Evolutionary conservation across 1,140 invertebrate genomes (phyloP).

Genomic region (Paraescarpia echinospica): DNA sequence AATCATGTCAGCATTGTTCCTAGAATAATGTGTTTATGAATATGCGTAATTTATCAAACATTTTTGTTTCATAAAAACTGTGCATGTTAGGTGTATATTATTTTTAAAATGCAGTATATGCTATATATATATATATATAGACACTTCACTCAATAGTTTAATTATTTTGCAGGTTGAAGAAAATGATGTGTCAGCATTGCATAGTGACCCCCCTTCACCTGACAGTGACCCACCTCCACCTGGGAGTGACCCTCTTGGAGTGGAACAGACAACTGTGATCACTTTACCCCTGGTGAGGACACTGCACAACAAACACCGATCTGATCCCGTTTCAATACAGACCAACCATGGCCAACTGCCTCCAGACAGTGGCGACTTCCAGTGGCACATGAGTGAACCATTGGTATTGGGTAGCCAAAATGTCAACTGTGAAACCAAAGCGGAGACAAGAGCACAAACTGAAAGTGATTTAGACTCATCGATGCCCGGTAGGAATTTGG

Average conservation of each 20-base stretch:
- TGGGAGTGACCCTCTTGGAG: background rate
- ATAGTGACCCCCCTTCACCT: background rate
- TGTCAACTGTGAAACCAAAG: background rate
- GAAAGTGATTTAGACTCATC: background rate
- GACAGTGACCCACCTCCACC: too few relatives aligned
- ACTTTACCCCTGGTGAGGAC: background rate
- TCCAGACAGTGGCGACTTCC: background rate
- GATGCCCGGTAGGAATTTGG: background rate
- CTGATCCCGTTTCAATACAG: background rate
- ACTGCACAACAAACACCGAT: background rate
- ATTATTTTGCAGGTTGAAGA: background rate
- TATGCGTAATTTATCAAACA: background rate
- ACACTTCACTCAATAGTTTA: background rate
- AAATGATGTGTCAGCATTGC: background rate
- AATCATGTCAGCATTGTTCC: too few relatives aligned
- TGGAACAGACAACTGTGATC: background rate
- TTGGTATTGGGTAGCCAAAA: background rate
- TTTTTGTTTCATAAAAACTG: background rate
- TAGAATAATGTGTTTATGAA: too few relatives aligned
- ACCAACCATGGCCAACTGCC: background rate
- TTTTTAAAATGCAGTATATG: background rate
- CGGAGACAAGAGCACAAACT: background rate
- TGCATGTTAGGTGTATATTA: background rate
- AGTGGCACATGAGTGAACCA: background rate
- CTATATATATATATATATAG: background rate